These are phyloP conservation scores for Lampris megalopsis DNA, from an alignment of 2,113 vertebrate genomes.

Conservation along the genomic window DNA sequence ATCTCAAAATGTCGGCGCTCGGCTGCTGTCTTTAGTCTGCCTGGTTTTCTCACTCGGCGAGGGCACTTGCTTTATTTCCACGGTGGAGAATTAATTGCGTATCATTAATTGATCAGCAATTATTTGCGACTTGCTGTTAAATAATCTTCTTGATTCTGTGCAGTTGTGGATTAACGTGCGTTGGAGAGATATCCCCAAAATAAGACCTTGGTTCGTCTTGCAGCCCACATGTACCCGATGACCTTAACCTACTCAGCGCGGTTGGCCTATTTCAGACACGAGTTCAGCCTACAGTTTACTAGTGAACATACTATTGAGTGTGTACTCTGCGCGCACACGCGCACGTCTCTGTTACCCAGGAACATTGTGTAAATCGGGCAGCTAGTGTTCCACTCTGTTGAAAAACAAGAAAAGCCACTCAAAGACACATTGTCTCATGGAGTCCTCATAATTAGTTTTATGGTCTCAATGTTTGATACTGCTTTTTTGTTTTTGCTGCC, in stretches of 20 bases:
- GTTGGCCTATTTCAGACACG: background rate
- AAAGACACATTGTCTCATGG: conserved; percentile 27
- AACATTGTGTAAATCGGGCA: background rate
- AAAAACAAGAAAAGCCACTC: background rate
- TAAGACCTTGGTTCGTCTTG: background rate
- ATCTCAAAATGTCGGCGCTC: background rate
- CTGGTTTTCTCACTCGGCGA: no score
- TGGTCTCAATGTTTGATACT: no score
- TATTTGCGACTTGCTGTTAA: no score
- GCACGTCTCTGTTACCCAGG: background rate
- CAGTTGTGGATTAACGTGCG: no score
- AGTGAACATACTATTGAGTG: background rate
- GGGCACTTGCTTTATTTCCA: no score
- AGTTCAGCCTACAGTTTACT: background rate
- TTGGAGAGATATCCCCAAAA: no score
- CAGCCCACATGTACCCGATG: background rate
- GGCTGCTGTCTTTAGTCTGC: no score
- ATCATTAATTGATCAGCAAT: no score
- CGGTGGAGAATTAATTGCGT: no score
- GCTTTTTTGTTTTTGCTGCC: background rate
- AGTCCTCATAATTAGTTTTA: conserved; percentile 13
- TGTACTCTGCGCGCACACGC: background rate
- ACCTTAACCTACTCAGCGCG: background rate
- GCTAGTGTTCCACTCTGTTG: background rate
- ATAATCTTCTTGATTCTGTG: no score